Base-by-base conservation (phyloP, 2,888 invertebrate species). In the Litoditis marina region DNA sequence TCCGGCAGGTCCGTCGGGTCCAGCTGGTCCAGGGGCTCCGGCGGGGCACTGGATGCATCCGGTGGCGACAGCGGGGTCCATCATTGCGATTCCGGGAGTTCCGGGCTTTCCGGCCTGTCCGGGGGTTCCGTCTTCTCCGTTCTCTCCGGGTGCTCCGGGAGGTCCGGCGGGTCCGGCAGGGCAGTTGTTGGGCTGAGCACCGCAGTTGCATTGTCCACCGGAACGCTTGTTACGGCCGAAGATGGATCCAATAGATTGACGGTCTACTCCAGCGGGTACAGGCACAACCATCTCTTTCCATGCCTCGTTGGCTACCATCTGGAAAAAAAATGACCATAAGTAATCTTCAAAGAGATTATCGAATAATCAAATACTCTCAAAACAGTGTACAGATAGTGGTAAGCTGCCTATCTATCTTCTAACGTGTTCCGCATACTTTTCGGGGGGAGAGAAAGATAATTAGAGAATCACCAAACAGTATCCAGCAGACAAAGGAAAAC, bases 41-140 rank as follows among this genome's bases (percentile, higher is more conserved):
- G 69, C 75, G 61, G 70, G 70, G 66, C 75, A 76, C 59, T 72
- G 67, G 65, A 76, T 72, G 66, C 75, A 76, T 46, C 71, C 75
- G 51, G 65, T 65, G 42, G 61, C 63, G 44, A 64, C 70, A 49
- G 62, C 54, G 42, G 66, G 57, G 56, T 65, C 62, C 60, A 66
- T 30, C 56, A 71, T 65, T 49, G 59, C 65, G 57, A 65, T 51
- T 65, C 73, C 73, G 46, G 66, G 60, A 50, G 54, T 65, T 67
- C 71, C 71, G 49, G 62, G 50, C 54, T 62, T 66, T 69, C 71
- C 71, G 28, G 71, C 65, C 39, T 68, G 60, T 67, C 71, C 71
- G 44, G 71, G 66, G 1, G 63, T 46, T 57, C 77, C 77, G 51
- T 77, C 74, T 7, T 77, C 74, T 68, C 77, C 77, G 44, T 58